phyloP scores from a whole-genome alignment of 2,113 vertebrate species.

The Pituophis catenifer region DNA sequence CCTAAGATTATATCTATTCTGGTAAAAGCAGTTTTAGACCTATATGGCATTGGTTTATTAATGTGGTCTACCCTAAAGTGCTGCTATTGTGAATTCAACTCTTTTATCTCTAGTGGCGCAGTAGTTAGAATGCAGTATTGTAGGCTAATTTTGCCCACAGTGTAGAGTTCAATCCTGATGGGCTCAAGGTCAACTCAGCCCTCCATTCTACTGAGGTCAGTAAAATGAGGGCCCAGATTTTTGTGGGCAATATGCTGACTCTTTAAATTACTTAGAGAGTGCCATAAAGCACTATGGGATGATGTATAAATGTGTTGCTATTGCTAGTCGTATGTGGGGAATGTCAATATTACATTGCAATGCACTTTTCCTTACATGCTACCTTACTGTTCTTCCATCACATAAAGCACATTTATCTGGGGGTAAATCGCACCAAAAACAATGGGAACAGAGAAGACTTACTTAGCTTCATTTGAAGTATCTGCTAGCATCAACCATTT shows the following conservation, averaged over 20 bases:
- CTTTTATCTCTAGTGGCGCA: not conserved
- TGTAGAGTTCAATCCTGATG: not conserved
- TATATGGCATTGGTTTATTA: not conserved
- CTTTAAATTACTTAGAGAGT: not conserved
- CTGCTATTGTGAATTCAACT: not conserved
- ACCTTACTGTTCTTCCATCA: not conserved
- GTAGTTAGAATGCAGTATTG: not conserved
- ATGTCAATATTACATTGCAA: not conserved
- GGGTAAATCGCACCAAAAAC: not conserved
- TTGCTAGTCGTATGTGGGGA: not conserved
- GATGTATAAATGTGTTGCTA: not conserved
- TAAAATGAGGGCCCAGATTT: not conserved
- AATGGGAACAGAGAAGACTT: not conserved
- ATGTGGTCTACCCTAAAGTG: not conserved
- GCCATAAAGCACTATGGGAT: not conserved
- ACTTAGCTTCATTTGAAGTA: not conserved
- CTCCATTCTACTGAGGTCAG: not conserved
- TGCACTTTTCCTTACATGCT: not conserved
- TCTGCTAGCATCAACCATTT: not conserved
- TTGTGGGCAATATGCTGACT: not conserved
- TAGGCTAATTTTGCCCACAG: not conserved
- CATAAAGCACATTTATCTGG: not conserved
- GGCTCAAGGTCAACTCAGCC: not conserved
- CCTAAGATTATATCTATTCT: not conserved
- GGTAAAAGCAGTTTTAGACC: not conserved